A percentile compares a stretch with the other conserved stretches of the same genome.
These are phyloP conservation scores for Phlogophora meticulosa DNA, from an alignment of 2,888 invertebrate genomes.

Conservation along the genomic window DNA sequence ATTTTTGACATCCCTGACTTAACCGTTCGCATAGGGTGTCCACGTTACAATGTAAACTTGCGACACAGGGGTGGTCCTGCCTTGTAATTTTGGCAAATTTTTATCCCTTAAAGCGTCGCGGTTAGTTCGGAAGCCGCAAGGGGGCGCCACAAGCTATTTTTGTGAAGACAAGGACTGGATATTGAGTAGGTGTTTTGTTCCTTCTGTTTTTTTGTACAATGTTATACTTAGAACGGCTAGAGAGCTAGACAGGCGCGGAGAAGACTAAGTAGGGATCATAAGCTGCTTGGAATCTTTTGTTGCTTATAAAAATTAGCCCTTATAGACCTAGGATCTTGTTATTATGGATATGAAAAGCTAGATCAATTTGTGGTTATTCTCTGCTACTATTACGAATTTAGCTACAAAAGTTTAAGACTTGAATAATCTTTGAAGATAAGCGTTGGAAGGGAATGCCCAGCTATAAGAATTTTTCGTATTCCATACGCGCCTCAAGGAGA, in stretches of 20 bases:
- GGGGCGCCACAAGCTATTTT: constrained; percentile 73
- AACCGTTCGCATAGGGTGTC: constrained; percentile 89
- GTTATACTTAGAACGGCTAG: neutral
- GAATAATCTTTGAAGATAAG: no score
- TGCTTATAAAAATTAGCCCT: no score
- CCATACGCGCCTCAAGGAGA: no score
- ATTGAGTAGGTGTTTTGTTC: constrained; percentile 81
- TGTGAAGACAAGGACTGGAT: constrained; percentile 76
- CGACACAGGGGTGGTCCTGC: constrained; percentile 82
- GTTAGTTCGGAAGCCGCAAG: constrained; percentile 76
- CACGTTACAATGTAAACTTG: constrained; percentile 89
- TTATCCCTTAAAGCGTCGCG: constrained; percentile 84
- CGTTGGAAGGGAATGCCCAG: no score
- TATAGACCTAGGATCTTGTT: no score
- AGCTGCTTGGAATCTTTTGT: no score
- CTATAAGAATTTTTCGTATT: no score
- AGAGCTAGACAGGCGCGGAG: neutral
- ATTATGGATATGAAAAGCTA: no score
- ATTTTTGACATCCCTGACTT: constrained; percentile 78
- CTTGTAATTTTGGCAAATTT: constrained; percentile 90
- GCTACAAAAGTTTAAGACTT: no score
- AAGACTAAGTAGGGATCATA: no score
- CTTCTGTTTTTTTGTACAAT: constrained; percentile 62
- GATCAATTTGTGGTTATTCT: no score
- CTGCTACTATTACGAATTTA: no score